Percentiles rank a stretch among this genome's conserved stretches.
These are phyloP conservation scores for Phalacrocorax aristotelis DNA, from an alignment of 2,113 vertebrate genomes.

Conservation along the genomic window DNA sequence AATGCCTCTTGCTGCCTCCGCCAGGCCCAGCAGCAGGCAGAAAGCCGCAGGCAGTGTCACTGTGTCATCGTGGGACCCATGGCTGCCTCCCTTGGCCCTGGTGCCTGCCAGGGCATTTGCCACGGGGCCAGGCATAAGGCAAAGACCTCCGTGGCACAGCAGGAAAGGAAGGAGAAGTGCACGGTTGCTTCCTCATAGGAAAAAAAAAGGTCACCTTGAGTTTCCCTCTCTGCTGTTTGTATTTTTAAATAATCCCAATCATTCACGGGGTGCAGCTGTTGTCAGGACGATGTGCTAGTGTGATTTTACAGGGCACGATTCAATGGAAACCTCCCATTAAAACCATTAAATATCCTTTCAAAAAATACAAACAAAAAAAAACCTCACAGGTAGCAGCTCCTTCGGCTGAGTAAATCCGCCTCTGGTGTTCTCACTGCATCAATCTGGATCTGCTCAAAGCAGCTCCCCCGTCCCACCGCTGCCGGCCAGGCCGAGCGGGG, in stretches of 20 bases:
- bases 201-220: not conserved
- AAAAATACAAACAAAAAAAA: not conserved
- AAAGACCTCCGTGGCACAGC: too few species aligned
- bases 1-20: not conserved
- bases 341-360: not conserved
- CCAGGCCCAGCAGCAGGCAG: not conserved
- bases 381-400: not conserved
- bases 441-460: not conserved
- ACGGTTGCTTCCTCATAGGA: not conserved
- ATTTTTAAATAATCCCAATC: not conserved
- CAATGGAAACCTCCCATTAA: not conserved
- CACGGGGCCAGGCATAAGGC: rapidly evolving
- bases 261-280: not conserved
- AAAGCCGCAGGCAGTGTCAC: not conserved
- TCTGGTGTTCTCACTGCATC: not conserved
- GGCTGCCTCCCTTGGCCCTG: not conserved
- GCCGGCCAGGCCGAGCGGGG: rapidly evolving
- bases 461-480: not conserved
- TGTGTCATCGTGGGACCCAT: rapidly evolving
- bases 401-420: not conserved
- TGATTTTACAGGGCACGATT: not conserved
- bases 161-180: not conserved
- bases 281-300: not conserved
- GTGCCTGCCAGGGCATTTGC: not conserved
- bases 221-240: not conserved